phyloP scores from a whole-genome alignment of 2,113 vertebrate species.

The Spea multiplicata region DNA sequence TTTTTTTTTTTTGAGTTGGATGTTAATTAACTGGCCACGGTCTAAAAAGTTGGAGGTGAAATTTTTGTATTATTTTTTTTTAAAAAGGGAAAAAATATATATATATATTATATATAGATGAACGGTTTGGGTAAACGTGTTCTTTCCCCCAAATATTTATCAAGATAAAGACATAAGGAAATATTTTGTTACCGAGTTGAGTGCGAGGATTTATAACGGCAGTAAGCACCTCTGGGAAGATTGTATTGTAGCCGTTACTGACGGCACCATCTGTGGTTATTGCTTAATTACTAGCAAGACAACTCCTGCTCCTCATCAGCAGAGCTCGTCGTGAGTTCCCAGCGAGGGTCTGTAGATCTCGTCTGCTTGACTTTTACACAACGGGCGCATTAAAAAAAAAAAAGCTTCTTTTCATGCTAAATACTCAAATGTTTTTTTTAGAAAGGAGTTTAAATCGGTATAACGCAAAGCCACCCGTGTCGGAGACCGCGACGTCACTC shows the following conservation, averaged over 20 bases:
- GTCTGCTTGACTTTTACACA: constrained; percentile 17
- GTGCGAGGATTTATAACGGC: constrained; percentile 35
- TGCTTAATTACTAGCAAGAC: constrained; percentile 42
- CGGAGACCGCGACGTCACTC: not conserved
- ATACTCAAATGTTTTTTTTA: constrained; percentile 40
- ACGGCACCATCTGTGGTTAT: constrained; percentile 43
- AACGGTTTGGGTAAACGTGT: not conserved
- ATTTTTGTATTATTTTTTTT: too few relatives aligned
- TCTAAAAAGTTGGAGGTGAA: too few relatives aligned
- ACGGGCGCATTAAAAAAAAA: constrained; percentile 9
- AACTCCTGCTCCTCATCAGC: constrained; percentile 32
- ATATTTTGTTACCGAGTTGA: constrained; percentile 24
- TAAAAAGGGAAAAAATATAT: too few relatives aligned
- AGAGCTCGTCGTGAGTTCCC: not conserved
- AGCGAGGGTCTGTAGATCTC: not conserved
- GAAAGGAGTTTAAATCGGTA: constrained; percentile 17
- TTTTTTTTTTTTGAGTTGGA: too few relatives aligned
- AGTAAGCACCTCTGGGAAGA: constrained; percentile 45
- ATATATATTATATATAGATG: too few relatives aligned
- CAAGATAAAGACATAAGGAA: constrained; percentile 16
- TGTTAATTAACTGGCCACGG: too few relatives aligned
- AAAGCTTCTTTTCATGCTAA: constrained; percentile 4
- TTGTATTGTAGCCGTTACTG: constrained; percentile 22
- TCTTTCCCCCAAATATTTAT: not conserved
- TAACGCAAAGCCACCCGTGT: constrained; percentile 5